Evolutionary conservation across 2,797 vertebrate species (phyloP).

Genomic region (Enoplosus armatus): DNA sequence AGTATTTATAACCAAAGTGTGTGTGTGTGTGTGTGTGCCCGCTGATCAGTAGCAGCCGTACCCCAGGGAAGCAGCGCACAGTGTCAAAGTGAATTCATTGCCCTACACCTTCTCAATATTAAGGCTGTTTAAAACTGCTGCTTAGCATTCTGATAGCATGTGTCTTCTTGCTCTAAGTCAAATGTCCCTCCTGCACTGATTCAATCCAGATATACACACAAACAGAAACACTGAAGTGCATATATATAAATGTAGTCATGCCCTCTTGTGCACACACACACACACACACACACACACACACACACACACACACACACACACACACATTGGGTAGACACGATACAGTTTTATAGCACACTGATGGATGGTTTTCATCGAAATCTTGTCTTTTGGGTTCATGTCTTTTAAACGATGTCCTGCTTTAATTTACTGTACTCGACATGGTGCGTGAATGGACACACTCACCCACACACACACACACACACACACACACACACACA

Average conservation of each 20-base stretch:
- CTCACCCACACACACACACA: conserved; percentile 19
- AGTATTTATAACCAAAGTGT: conserved; percentile 68
- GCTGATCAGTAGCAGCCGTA: conserved; percentile 67
- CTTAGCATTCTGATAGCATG: conserved; percentile 72
- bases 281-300: too few species aligned
- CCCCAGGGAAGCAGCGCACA: conserved; percentile 50
- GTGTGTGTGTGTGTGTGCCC: conserved; percentile 49
- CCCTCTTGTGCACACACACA: not conserved
- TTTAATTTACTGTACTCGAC: conserved; percentile 48
- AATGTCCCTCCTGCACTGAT: conserved; percentile 50
- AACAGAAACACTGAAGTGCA: conserved; percentile 24
- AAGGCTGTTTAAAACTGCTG: conserved; percentile 71
- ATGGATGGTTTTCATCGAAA: conserved; percentile 57
- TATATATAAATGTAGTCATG: conserved; percentile 12
- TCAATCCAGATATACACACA: conserved; percentile 39
- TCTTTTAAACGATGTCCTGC: conserved; percentile 24
- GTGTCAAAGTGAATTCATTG: conserved; percentile 74
- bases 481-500: conserved; percentile 25
- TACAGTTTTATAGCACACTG: conserved; percentile 39
- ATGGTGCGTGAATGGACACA: conserved; percentile 25
- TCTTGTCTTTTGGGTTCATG: conserved; percentile 36
- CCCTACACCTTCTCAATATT: conserved; percentile 63
- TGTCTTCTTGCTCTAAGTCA: conserved; percentile 55
- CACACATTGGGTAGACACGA: not conserved
- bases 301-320: conserved; percentile 5